phyloP scores from a whole-genome alignment of 2,888 invertebrate species.

The Drosophila birchii region DNA sequence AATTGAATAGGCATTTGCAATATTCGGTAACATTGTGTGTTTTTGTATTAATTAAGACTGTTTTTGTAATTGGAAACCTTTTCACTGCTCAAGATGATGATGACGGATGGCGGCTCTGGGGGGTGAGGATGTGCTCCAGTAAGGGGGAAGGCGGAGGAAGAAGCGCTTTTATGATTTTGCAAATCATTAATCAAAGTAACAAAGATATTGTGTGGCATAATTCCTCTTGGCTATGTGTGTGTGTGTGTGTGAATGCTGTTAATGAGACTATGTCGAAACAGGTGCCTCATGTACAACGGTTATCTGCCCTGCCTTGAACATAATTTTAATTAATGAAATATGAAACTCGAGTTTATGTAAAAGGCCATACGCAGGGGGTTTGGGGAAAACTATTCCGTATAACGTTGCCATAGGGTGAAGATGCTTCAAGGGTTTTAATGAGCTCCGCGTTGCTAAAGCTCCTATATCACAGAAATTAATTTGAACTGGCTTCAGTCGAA shows the following conservation, averaged over 20 bases:
- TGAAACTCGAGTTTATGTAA: slow-evolving; percentile 64
- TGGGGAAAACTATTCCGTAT: slow-evolving; percentile 32
- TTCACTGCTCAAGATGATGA: slow-evolving; percentile 19
- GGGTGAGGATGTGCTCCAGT: not conserved
- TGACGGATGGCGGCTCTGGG: not conserved
- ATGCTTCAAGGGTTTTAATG: slow-evolving; percentile 28
- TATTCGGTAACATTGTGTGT: slow-evolving; percentile 68
- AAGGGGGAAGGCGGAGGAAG: not conserved
- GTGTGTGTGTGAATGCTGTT: slow-evolving; percentile 50
- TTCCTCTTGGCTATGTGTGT: slow-evolving; percentile 28
- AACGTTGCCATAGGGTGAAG: not conserved
- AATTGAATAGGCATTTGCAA: slow-evolving; percentile 62
- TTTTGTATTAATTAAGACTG: slow-evolving; percentile 75
- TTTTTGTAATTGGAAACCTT: slow-evolving; percentile 73
- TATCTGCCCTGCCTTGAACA: slow-evolving; percentile 54
- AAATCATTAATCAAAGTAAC: slow-evolving; percentile 81
- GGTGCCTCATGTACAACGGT: slow-evolving; percentile 62
- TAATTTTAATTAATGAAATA: slow-evolving; percentile 80
- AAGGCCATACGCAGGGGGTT: slow-evolving; percentile 51
- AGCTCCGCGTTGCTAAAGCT: slow-evolving; percentile 1
- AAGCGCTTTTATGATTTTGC: slow-evolving; percentile 73
- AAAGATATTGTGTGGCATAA: slow-evolving; percentile 81
- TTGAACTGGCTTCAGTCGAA: not conserved
- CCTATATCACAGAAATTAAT: slow-evolving; percentile 7
- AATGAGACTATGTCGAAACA: slow-evolving; percentile 66